Base-by-base conservation (phyloP, 64 coral and sea anemone species). In the Acropora tenuis region DNA sequence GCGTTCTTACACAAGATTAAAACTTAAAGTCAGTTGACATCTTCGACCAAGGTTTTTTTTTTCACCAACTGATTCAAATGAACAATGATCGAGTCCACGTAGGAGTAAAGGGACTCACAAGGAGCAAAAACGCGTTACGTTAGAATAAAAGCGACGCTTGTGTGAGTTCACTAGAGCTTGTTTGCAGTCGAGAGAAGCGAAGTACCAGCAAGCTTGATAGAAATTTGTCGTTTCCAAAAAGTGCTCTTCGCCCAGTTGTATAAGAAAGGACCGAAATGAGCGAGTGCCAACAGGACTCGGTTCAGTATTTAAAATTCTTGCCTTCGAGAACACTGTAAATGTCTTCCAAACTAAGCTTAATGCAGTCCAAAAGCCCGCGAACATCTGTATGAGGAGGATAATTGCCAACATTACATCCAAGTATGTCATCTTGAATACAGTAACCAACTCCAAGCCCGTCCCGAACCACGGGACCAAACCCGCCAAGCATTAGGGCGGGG, bases 391-490 rank as follows among this genome's bases (percentile, higher is more conserved):
- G 43, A 13, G 75, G 43, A 13, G 75, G 84, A 41, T 96, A 99
- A 77, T 91, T 93, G 2, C 85, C 87, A 1, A 94, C 94, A 80
- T 99, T 99, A 69, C 88, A 91, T 1, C 94, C 91, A 18, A 96
- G 59, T 68, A 88, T 75, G 48, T 96, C 94, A 43, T 99, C 94
- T 42, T 47, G 44, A 49, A 96, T 95, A 7, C 80, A 80, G 67
- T 99, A 99, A 17, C 97, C 97, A 63, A 96, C 85, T 17, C 97
- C 97, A 43, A 99, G 68, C 1, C 97, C 97, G 87, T 99, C 94
- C 20, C 77, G 91, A 6, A 96, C 90, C 71, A 99, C 94, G 46
- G 94, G 94, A 61, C 83, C 97, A 47, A 99, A 99, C 8, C 97
- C 97, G 2, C 97, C 97, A 6, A 99, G 49, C 20, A 96, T 78